These are phyloP conservation scores for Phasia obesa DNA, from an alignment of 2,888 invertebrate genomes.

Conservation along the genomic window DNA sequence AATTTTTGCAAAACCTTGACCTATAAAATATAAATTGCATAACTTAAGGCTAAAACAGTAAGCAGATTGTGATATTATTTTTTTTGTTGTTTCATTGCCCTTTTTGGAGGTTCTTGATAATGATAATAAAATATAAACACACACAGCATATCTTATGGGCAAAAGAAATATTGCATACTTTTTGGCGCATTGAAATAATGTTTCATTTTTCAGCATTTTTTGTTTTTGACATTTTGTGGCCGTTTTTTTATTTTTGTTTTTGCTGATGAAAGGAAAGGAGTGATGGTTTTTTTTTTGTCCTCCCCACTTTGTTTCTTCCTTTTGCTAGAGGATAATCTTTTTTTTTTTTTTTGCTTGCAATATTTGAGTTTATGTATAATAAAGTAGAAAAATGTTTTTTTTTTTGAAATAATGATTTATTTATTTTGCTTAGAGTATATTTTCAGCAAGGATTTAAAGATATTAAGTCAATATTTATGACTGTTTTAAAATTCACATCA, in stretches of 20 bases:
- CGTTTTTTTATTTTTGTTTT: constrained; percentile 12
- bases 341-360: constrained; percentile 7
- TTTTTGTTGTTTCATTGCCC: background rate
- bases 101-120: background rate
- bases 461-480: constrained; percentile 57
- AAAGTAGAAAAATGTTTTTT: background rate
- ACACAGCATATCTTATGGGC: constrained; percentile 45
- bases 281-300: no score
- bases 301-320: no score
- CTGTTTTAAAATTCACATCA: constrained; percentile 46
- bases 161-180: constrained; percentile 62
- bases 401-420: constrained; percentile 52
- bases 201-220: constrained; percentile 1
- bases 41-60: constrained; percentile 42
- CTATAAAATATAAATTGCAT: constrained; percentile 66
- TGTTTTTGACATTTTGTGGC: background rate
- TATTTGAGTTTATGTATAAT: background rate
- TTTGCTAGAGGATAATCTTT: no score
- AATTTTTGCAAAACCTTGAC: constrained; percentile 65
- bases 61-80: constrained; percentile 1
- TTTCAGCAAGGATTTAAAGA: constrained; percentile 40
- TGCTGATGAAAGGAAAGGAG: no score
- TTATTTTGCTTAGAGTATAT: constrained; percentile 26
- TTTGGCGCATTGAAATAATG: constrained; percentile 67
- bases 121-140: constrained; percentile 24